Evolutionary conservation across 2,888 invertebrate species (phyloP).

Genomic region (Drosophila neotestacea): DNA sequence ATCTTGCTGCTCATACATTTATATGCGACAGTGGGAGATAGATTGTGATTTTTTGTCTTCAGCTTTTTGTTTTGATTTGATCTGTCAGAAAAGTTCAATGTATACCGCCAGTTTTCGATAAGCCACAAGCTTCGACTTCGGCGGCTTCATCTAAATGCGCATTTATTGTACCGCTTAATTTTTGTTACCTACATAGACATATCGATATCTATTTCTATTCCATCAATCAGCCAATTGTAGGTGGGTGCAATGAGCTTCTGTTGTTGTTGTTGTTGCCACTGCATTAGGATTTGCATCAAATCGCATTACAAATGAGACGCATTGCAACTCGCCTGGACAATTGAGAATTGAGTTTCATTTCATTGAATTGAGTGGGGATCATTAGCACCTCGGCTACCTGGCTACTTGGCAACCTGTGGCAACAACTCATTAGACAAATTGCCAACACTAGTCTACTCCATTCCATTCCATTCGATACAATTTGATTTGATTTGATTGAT

Average conservation of each 20-base stretch:
- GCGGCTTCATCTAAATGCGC: constrained; percentile 76
- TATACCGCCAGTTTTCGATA: constrained; percentile 58
- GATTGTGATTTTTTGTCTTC: background rate
- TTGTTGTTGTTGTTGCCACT: constrained; percentile 22
- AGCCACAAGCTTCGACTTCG: constrained; percentile 37
- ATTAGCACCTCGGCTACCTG: constrained; percentile 70
- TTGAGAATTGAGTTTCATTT: constrained; percentile 40
- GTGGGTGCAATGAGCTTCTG: constrained; percentile 52
- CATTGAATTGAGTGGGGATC: constrained; percentile 59
- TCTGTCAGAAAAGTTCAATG: constrained; percentile 54
- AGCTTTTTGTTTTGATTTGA: constrained; percentile 5
- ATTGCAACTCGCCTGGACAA: constrained; percentile 38
- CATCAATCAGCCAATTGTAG: constrained; percentile 54
- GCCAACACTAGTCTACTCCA: constrained; percentile 31
- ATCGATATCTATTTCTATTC: constrained; percentile 44
- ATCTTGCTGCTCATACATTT: constrained; percentile 40
- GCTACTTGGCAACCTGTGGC: constrained; percentile 54
- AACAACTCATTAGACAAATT: constrained; percentile 81
- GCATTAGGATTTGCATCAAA: constrained; percentile 67
- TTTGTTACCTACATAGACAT: constrained; percentile 31
- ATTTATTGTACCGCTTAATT: constrained; percentile 49
- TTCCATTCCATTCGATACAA: constrained; percentile 21
- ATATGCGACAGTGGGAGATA: constrained; percentile 31
- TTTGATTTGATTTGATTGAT: constrained; percentile 65
- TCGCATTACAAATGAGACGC: constrained; percentile 66